A percentile compares a stretch with the other conserved stretches of the same genome.
Evolutionary conservation across 1,140 invertebrate species (phyloP).

Genomic region (Melanaphis sacchari): DNA sequence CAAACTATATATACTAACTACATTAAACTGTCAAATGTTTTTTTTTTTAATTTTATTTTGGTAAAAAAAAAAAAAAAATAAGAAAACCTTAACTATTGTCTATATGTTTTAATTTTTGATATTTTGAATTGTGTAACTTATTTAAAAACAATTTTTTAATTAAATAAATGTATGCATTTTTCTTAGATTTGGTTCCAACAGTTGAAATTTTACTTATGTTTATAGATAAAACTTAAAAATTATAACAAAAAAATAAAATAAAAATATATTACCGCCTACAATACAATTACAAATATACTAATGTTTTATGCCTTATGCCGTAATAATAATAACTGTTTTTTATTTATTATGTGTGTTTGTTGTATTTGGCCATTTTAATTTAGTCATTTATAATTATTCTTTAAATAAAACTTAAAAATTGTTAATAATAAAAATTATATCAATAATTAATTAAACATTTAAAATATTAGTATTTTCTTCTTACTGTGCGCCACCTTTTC

Average conservation of each 20-base stretch:
- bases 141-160: not conserved
- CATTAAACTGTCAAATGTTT: not conserved
- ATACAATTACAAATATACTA: not conserved
- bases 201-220: not conserved
- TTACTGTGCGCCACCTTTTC: not conserved
- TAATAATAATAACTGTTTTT: not conserved
- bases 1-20: not conserved
- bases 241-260: not conserved
- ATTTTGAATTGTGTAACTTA: not conserved
- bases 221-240: not conserved
- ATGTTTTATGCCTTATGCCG: not conserved
- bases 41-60: not conserved
- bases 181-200: not conserved
- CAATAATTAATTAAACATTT: not conserved
- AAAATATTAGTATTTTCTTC: not conserved
- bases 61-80: not conserved
- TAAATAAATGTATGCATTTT: not conserved
- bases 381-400: not conserved
- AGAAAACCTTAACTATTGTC: too few species aligned
- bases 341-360: conserved; percentile 26
- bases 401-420: not conserved
- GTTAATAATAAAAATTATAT: not conserved
- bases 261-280: not conserved
- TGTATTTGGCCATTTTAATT: not conserved
- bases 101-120: not conserved